A percentile compares a stretch with the other conserved stretches of the same genome.
Conservation (phyloP, 2,797 vertebrate genomes). For the Epinephelus awoara region DNA sequence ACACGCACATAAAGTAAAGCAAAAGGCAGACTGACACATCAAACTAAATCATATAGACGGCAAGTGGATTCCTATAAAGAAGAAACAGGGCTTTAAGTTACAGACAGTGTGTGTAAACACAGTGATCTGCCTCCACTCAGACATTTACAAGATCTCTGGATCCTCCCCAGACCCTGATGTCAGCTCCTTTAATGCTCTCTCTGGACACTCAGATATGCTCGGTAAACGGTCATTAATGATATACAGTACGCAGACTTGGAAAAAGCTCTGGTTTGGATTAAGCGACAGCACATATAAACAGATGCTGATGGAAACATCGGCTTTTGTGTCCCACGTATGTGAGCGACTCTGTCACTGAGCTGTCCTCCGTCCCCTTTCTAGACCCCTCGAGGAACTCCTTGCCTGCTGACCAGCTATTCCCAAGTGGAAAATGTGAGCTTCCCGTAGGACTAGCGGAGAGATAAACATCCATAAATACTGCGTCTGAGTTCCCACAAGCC, state of each 20-base stretch:
- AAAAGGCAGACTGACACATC: conserved; percentile 16
- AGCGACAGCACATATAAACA: conserved; percentile 62
- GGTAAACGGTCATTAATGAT: conserved; percentile 61
- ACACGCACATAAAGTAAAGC: not conserved
- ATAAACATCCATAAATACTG: conserved; percentile 85
- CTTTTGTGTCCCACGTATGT: conserved; percentile 33
- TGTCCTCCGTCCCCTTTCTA: conserved; percentile 34
- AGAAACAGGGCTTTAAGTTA: conserved; percentile 41
- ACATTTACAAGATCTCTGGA: conserved; percentile 69
- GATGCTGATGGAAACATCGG: conserved; percentile 45
- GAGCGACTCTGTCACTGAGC: conserved; percentile 47
- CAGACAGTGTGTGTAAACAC: conserved; percentile 65
- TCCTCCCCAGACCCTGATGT: conserved; percentile 65
- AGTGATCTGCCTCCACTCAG: conserved; percentile 46
- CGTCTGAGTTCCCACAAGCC: conserved; percentile 78
- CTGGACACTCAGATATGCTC: conserved; percentile 43
- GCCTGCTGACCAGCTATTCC: conserved; percentile 71
- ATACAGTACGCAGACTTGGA: conserved; percentile 39
- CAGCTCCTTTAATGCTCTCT: conserved; percentile 52
- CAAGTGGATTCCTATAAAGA: conserved; percentile 43
- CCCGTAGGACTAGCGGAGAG: conserved; percentile 73
- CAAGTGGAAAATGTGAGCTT: conserved; percentile 84
- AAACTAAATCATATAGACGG: conserved; percentile 3
- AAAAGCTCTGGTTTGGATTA: conserved; percentile 64
- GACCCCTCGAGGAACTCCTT: conserved; percentile 52